phyloP scores from a whole-genome alignment of 2,113 vertebrate species.

The Siphamia tubifer region DNA sequence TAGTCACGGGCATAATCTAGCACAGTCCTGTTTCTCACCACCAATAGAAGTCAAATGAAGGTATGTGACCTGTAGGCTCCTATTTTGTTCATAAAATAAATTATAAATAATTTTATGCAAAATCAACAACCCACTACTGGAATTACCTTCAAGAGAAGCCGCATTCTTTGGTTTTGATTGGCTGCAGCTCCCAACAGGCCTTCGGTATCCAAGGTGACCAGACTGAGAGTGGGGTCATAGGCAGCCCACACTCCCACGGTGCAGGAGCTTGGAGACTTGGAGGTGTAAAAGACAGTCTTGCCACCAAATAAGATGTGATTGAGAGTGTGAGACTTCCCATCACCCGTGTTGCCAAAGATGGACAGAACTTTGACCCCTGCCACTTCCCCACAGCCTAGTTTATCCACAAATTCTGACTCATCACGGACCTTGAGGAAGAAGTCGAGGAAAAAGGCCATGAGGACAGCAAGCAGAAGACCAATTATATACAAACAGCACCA shows the following conservation, averaged over 20 bases:
- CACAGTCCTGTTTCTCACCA: too few relatives aligned
- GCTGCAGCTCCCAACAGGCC: constrained; percentile 79
- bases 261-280: constrained; percentile 82
- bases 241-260: constrained; percentile 85
- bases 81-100: background rate
- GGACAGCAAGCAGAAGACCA: too few relatives aligned
- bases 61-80: background rate
- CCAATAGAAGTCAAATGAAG: background rate
- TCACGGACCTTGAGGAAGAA: constrained; percentile 64
- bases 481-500: background rate
- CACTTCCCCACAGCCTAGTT: constrained; percentile 68
- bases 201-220: constrained; percentile 82
- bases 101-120: background rate
- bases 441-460: background rate
- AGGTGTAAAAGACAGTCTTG: constrained; percentile 78
- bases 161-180: constrained; percentile 81
- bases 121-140: background rate
- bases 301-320: constrained; percentile 81
- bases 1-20: too few relatives aligned
- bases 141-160: constrained; percentile 80
- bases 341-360: constrained; percentile 86
- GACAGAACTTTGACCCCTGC: constrained; percentile 81
- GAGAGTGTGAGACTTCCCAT: constrained; percentile 87
- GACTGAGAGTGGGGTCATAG: constrained; percentile 70
- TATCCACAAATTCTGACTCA: constrained; percentile 72